phyloP scores from a whole-genome alignment of 1,140 invertebrate species.

The Scylla paramamosain region DNA sequence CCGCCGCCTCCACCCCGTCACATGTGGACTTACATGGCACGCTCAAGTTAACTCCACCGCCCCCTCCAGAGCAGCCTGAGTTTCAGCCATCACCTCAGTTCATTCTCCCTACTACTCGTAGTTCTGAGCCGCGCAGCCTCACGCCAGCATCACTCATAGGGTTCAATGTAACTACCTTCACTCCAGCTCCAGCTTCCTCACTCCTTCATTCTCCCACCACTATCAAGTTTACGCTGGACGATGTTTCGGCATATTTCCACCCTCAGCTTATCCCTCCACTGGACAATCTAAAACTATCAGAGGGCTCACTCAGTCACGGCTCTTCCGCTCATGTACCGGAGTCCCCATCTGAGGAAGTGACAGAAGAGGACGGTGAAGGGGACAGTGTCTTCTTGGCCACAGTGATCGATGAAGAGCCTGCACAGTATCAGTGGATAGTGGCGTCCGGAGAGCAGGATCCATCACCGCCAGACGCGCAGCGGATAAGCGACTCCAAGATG shows the following conservation, averaged over 20 bases:
- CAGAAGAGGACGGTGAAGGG: neutral
- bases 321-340: neutral
- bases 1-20: neutral
- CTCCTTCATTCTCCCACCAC: slow-evolving; percentile 44
- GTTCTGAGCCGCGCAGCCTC: neutral
- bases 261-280: slow-evolving; percentile 44
- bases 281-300: neutral
- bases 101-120: neutral
- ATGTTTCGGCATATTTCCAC: slow-evolving; percentile 48
- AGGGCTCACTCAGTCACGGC: neutral
- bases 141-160: neutral
- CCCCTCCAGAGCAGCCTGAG: neutral
- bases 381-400: slow-evolving; percentile 6
- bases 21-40: neutral
- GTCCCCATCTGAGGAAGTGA: neutral
- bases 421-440: slow-evolving; percentile 40
- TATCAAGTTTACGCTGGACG: slow-evolving; percentile 62
- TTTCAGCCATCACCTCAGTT: neutral
- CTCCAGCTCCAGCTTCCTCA: neutral
- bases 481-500: neutral
- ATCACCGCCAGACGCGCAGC: neutral
- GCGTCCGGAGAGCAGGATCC: neutral
- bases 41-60: neutral
- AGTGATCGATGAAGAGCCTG: neutral
- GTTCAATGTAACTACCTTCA: neutral